Evolutionary conservation across 2,797 vertebrate species (phyloP), one percentile per base, ranked within the genome.

Genomic region (Glossophaga mutica): DNA sequence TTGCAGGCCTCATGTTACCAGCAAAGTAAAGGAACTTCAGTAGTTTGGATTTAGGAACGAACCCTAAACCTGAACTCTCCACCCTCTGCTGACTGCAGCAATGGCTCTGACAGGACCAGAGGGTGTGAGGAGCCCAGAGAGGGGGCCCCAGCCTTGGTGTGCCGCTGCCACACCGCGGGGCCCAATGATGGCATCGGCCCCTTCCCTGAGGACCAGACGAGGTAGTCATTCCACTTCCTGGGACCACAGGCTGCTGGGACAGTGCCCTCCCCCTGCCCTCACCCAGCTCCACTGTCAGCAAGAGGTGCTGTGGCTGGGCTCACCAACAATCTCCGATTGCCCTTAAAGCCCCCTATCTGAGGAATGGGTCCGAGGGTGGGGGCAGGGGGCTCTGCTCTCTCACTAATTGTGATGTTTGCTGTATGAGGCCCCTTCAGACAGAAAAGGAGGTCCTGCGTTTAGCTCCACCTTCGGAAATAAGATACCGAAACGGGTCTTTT

Each of bases 401-500:
- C 78, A 71, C 34, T 70, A 39, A 46, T 15, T 0, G 18, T 11
- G 4, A 65, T 46, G 15, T 57, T 65, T 65, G 71, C 50, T 83
- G 2, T 24, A 7, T 34, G 68, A 46, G 10, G 2, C 1, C 12
- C 19, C 79, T 68, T 76, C 12, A 9, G 82, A 32, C 32, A 83
- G 21, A 73, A 26, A n/a, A 39, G 74, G 59, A 77, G 44, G 57
- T 18, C 42, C 74, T 74, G 62, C 12, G 19, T 52, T 55, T 71
- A 29, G 14, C 24, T 96, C 10, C 4, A 48, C 22, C 42, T 87
- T 71, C 0, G 4, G n/a, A 92, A 90, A 6, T 83, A 87, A 48
- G 62, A 89, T 32, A 26, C 12, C 26, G 16, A 82, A 81, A 70
- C 46, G 18, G 82, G 22, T 19, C 44, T 92, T 96, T 65, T 24